Evolutionary conservation across 2,113 vertebrate species (phyloP).

Genomic region (Eubucco bourcierii): DNA sequence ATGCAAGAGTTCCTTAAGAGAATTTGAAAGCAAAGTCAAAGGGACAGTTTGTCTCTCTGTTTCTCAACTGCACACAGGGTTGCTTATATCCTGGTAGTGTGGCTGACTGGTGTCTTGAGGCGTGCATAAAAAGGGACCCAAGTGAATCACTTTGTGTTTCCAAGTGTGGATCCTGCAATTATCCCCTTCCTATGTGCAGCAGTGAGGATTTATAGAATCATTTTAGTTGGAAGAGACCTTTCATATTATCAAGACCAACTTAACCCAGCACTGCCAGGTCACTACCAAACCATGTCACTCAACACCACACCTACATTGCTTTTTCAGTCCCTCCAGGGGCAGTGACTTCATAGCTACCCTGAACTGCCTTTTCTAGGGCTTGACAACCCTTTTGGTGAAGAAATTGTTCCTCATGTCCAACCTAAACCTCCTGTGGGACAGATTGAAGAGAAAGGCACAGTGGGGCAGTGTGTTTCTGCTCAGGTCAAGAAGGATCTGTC

Average conservation of each 20-base stretch:
- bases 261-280: too few relatives aligned
- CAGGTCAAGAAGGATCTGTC: not conserved
- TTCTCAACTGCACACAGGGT: not conserved
- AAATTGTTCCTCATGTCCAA: too few relatives aligned
- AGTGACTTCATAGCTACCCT: too few relatives aligned
- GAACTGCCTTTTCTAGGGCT: too few relatives aligned
- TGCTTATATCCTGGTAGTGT: not conserved
- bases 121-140: not conserved
- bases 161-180: not conserved
- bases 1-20: not conserved
- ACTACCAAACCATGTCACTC: too few relatives aligned
- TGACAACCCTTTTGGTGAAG: too few relatives aligned
- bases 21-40: not conserved
- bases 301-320: too few relatives aligned
- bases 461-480: not conserved
- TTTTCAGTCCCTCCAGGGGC: too few relatives aligned
- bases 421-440: too few relatives aligned
- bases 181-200: rapidly evolving
- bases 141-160: not conserved
- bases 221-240: too few relatives aligned
- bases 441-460: not conserved
- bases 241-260: too few relatives aligned
- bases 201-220: not conserved
- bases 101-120: not conserved
- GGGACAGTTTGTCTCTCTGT: not conserved